phyloP scores from a whole-genome alignment of 2,888 invertebrate species.

The Macropis europaea region DNA sequence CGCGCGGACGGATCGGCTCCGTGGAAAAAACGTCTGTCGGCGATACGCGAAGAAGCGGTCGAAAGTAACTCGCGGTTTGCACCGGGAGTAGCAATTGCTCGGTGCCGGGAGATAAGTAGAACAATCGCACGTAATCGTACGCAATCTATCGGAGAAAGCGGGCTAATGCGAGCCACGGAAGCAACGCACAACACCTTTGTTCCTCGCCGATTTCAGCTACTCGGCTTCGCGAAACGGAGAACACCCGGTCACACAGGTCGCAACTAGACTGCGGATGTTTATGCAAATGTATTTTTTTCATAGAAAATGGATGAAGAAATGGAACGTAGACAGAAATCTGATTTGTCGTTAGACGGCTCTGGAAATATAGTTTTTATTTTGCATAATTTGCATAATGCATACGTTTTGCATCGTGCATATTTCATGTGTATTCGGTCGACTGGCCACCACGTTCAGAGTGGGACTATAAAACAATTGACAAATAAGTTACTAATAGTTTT shows the following conservation, averaged over 20 bases:
- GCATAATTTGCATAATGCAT: no score
- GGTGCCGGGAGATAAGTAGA: slow-evolving; percentile 56
- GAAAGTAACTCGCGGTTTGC: slow-evolving; percentile 40
- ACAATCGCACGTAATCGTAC: slow-evolving; percentile 65
- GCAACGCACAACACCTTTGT: slow-evolving; percentile 56
- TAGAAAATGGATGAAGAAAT: no score
- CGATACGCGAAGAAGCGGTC: background rate
- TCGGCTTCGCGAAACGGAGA: background rate
- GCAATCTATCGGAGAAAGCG: slow-evolving; percentile 65
- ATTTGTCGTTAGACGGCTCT: no score
- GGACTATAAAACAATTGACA: no score
- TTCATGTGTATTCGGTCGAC: no score
- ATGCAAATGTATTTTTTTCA: no score
- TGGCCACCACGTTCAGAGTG: no score
- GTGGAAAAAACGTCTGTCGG: background rate
- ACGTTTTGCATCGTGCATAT: no score
- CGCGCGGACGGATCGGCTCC: background rate
- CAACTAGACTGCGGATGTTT: no score
- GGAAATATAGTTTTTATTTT: no score
- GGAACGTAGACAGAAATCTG: no score
- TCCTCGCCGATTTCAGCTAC: slow-evolving; percentile 35
- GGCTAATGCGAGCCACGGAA: slow-evolving; percentile 55
- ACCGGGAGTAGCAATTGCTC: slow-evolving; percentile 26
- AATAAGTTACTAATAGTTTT: no score
- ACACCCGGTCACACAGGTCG: background rate